Base-by-base conservation (phyloP, 2,797 vertebrate species). In the Psittacula derbiana region DNA sequence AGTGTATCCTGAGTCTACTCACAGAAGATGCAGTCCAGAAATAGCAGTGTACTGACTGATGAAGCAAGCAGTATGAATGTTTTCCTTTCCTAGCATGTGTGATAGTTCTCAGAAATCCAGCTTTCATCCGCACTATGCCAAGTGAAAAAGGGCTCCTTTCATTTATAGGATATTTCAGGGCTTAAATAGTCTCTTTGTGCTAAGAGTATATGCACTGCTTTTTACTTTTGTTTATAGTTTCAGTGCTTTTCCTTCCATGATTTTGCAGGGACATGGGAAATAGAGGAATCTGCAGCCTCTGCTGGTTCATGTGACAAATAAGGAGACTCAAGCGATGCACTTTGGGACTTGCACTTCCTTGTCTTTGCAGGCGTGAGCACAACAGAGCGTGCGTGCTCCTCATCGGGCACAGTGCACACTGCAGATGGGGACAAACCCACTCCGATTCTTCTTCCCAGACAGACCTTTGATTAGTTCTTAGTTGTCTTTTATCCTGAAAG, bases 371-470 rank as follows among this genome's bases (percentile, higher is more conserved):
- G 16, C 0, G 0, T 18, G 44, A 55, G 43, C 1, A 10, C 65
- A 41, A 4, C 16, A 14, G 28, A 14, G n/a, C 0, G 4, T 40
- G 3, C 4, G 24, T 43, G 52, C 58, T 75, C 30, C 78, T 62
- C 13, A 5, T 9, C 0, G 0, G 23, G 17, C 1, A 0, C 49
- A 24, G 30, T 17, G 12, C 1, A 0, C 3, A 7, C 7, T 33
- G 20, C 57, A 38, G 44, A 36, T 10, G 27, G 19, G 14, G 31
- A 30, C 52, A 74, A 31, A 71, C 24, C 15, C 43, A 4, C 30
- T 46, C 28, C 3, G 1, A 8, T 36, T 69, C 44, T 47, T 47
- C 73, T 47, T 28, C 60, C 23, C 24, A 36, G 53, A 12, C 33
- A 28, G 11, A 3, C 40, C 44, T 69, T 49, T 11, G 10, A 7